Base-by-base conservation (phyloP, 2,888 invertebrate species). In the Cyrtodaria siliqua region DNA sequence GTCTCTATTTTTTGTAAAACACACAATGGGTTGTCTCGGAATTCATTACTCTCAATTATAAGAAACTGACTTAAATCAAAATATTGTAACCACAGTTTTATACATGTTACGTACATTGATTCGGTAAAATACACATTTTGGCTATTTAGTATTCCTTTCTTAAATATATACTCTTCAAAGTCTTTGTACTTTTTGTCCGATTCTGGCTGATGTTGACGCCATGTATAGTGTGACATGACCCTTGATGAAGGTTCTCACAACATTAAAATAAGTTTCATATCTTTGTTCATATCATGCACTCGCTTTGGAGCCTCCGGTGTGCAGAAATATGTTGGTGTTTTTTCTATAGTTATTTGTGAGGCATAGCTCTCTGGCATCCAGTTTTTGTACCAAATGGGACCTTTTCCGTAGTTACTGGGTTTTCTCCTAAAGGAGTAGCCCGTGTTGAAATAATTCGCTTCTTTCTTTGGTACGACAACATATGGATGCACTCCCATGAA, bases 171-270 rank as follows among this genome's bases (percentile, higher is more conserved):
- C 12, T 33, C 12, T 33, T 33, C 33, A 44, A 12, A 14, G 6
- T 49, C 50, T 4, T 55, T 61, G 20, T 57, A 70, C 27, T 61
- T 60, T 12, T 29, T 55, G 27, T 91, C 85, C 1, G 91, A 85
- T 44, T 92, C 91, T 60, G 93, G 92, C 26, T 86, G 76, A 0
- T 87, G 79, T 66, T 91, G 91, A 8, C 33, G 33, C 33, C 33
- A 33, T 18, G 97, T 97, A 94, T 98, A 98, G 94, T 99, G 99
- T 14, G 98, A 98, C 89, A 99, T 97, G 64, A 98, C 97, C 64
- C 99, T 95, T 24, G 97, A 97, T 66, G 99, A 97, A 2, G 99
- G 99, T 92, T 99, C 98, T 9, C 99, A 95, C 12, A 99, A n/a
- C n/a, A n/a, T n/a, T n/a, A n/a, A n/a, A n/a, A n/a, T n/a, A n/a